A percentile compares a stretch with the other conserved stretches of the same genome.
Evolutionary conservation across 2,888 invertebrate genomes (phyloP).

Genomic region (Rotaria sp.): DNA sequence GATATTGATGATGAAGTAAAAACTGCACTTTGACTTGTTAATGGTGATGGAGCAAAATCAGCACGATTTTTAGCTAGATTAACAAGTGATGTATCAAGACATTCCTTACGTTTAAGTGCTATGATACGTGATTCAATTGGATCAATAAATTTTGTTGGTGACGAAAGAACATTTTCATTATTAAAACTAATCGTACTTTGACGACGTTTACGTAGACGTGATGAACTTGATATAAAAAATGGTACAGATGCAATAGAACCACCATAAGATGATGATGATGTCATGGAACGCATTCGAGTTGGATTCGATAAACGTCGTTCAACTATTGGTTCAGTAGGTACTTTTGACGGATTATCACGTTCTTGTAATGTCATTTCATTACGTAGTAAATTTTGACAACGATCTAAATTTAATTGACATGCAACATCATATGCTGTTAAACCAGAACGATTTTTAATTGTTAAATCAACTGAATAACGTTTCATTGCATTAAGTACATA

Average conservation of each 20-base stretch:
- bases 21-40: not conserved
- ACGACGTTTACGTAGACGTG: not conserved
- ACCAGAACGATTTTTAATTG: not conserved
- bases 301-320: not conserved
- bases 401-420: not conserved
- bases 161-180: not conserved
- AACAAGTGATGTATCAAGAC: not conserved
- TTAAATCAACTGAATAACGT: conserved; percentile 13
- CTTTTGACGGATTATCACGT: not conserved
- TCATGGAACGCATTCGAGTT: not conserved
- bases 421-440: not conserved
- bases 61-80: not conserved
- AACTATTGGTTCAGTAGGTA: not conserved
- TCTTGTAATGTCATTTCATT: conserved; percentile 19
- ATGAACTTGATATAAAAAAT: not conserved
- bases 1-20: not conserved
- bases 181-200: not conserved
- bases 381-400: conserved; percentile 1
- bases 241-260: not conserved
- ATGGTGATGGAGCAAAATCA: not conserved
- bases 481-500: not conserved
- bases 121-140: not conserved
- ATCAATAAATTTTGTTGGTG: not conserved
- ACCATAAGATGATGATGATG: not conserved
- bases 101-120: not conserved